phyloP scores from a whole-genome alignment of 2,113 vertebrate species.

The Rostratula benghalensis region DNA sequence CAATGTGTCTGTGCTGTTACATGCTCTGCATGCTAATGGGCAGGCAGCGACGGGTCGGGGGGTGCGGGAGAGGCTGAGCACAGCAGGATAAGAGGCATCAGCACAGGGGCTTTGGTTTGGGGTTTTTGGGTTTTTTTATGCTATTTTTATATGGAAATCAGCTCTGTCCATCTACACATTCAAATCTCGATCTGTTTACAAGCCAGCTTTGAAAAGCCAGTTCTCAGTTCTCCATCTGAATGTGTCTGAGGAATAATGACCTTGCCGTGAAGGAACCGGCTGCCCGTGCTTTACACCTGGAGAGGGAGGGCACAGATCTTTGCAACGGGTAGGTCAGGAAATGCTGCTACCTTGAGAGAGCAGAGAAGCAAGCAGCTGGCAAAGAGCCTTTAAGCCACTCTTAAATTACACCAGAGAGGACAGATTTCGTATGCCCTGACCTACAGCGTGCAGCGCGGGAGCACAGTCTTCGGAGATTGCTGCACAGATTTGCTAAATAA shows the following conservation, averaged over 20 bases:
- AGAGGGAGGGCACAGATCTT: background rate
- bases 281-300: background rate
- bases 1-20: slow-evolving; percentile 2
- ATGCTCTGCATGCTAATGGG: slow-evolving; percentile 1
- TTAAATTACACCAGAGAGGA: background rate
- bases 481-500: background rate
- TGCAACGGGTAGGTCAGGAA: background rate
- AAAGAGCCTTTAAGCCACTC: background rate
- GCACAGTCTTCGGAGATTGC: background rate
- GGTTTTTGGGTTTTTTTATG: background rate
- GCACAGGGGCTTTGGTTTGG: background rate
- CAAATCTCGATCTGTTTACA: background rate
- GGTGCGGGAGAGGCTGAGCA: background rate
- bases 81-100: background rate
- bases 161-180: background rate
- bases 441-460: background rate
- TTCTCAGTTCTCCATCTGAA: background rate
- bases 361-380: background rate
- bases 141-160: background rate
- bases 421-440: background rate
- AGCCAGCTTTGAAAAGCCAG: background rate
- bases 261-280: accelerated
- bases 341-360: background rate
- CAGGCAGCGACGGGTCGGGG: background rate
- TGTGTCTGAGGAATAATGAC: background rate